Evolutionary conservation across 2,888 invertebrate species (phyloP).

Genomic region (Carterocephalus palaemon): DNA sequence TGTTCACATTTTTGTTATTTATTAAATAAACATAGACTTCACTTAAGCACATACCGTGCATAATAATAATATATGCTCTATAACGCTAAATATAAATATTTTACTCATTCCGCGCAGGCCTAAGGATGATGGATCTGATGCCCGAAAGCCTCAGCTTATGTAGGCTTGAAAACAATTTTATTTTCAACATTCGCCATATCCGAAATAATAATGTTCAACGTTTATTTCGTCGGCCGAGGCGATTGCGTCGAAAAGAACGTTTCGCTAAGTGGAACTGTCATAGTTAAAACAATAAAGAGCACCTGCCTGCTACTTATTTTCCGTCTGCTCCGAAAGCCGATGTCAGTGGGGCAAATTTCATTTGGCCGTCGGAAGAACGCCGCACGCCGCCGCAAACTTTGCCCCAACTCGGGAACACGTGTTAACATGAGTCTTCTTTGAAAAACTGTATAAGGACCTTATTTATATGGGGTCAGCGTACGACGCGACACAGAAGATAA

Average conservation of each 20-base stretch:
- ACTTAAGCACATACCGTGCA: no score
- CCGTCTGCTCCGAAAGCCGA: slow-evolving; percentile 44
- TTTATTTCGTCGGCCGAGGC: slow-evolving; percentile 6
- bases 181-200: neutral
- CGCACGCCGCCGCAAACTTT: slow-evolving; percentile 57
- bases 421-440: slow-evolving; percentile 73
- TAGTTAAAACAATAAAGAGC: slow-evolving; percentile 48
- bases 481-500: slow-evolving; percentile 66
- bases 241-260: slow-evolving; percentile 27
- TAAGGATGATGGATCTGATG: slow-evolving; percentile 11
- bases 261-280: slow-evolving; percentile 42
- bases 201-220: neutral
- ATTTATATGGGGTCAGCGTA: slow-evolving; percentile 76
- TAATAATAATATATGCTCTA: no score
- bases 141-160: slow-evolving; percentile 1
- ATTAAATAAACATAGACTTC: no score
- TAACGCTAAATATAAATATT: no score
- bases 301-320: slow-evolving; percentile 43
- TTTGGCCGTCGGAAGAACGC: slow-evolving; percentile 56
- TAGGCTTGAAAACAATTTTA: slow-evolving; percentile 1
- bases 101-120: slow-evolving; percentile 2
- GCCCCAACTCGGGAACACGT: slow-evolving; percentile 64
- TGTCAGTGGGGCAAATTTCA: slow-evolving; percentile 72
- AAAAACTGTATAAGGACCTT: slow-evolving; percentile 74
- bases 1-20: no score